Percentiles rank a stretch among this genome's conserved stretches.
These are phyloP conservation scores for Mechanitis messenoides DNA, from an alignment of 2,888 invertebrate genomes.

Conservation along the genomic window DNA sequence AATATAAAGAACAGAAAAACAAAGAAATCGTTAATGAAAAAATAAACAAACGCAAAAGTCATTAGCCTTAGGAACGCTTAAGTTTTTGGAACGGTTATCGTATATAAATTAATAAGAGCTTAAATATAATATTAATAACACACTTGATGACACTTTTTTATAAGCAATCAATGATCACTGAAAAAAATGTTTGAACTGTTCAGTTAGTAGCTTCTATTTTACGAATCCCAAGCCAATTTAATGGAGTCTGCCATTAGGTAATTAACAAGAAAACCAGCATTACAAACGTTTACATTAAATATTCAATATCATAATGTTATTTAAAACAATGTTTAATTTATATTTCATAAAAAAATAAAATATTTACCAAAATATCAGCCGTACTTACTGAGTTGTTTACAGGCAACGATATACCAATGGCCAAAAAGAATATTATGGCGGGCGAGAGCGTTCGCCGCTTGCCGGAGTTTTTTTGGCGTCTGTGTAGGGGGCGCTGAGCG, in stretches of 20 bases:
- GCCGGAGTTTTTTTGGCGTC: conserved; percentile 61
- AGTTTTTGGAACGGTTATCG: conserved; percentile 24
- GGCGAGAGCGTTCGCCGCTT: conserved; percentile 39
- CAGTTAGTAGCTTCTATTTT: conserved; percentile 15
- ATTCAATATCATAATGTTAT: background rate
- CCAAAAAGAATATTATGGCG: conserved; percentile 66
- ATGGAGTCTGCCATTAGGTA: conserved; percentile 60
- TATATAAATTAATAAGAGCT: conserved; percentile 13
- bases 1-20: background rate
- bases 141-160: background rate
- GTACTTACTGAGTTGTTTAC: conserved; percentile 70
- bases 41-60: conserved; percentile 44
- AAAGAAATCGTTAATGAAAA: conserved; percentile 28
- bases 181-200: background rate
- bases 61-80: conserved; percentile 47
- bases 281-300: background rate
- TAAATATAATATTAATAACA: background rate
- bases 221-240: conserved; percentile 47
- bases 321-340: conserved; percentile 12
- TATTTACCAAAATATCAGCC: conserved; percentile 27
- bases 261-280: conserved; percentile 25
- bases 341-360: conserved; percentile 16
- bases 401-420: conserved; percentile 55
- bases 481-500: conserved; percentile 63
- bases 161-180: background rate